Conservation (phyloP, 2,113 vertebrate genomes). For the Trichomycterus rosablanca region DNA sequence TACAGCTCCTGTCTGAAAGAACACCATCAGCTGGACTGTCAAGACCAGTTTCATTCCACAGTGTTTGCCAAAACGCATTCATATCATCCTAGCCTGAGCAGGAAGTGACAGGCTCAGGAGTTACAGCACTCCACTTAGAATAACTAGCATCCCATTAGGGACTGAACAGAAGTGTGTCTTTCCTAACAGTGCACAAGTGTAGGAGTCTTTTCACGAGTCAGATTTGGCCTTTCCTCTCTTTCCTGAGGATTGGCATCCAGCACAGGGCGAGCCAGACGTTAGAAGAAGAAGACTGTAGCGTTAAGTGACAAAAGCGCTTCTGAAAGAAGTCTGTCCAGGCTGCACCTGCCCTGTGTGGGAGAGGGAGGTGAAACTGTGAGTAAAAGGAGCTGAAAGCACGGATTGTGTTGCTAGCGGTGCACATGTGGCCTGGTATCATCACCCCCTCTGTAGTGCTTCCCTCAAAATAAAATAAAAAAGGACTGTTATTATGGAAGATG, state of each 20-base stretch:
- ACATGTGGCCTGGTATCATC: constrained; percentile 25
- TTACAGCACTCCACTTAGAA: constrained; percentile 21
- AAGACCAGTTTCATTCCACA: constrained; percentile 31
- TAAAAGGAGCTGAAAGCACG: constrained; percentile 34
- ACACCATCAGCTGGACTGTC: constrained; percentile 35
- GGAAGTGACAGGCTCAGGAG: constrained; percentile 28
- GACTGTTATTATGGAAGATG: too few species aligned
- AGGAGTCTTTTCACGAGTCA: constrained; percentile 38
- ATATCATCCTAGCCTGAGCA: constrained; percentile 25
- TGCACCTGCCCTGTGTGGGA: constrained; percentile 47
- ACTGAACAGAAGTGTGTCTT: constrained; percentile 25
- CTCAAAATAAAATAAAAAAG: too few species aligned
- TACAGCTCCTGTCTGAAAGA: constrained; percentile 16
- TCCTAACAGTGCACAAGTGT: constrained; percentile 14
- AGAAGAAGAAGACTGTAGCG: constrained; percentile 30
- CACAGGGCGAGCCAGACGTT: constrained; percentile 27
- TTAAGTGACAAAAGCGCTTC: constrained; percentile 38
- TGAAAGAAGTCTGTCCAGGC: constrained; percentile 32
- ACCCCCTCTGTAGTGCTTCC: not conserved
- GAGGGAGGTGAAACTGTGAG: constrained; percentile 21
- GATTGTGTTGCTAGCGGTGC: constrained; percentile 34
- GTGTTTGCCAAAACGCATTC: constrained; percentile 27
- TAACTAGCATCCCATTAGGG: constrained; percentile 16
- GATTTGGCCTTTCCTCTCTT: constrained; percentile 36
- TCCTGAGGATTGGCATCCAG: constrained; percentile 38